phyloP scores from a whole-genome alignment of 2,888 invertebrate species.

The Anorthoa munda region DNA sequence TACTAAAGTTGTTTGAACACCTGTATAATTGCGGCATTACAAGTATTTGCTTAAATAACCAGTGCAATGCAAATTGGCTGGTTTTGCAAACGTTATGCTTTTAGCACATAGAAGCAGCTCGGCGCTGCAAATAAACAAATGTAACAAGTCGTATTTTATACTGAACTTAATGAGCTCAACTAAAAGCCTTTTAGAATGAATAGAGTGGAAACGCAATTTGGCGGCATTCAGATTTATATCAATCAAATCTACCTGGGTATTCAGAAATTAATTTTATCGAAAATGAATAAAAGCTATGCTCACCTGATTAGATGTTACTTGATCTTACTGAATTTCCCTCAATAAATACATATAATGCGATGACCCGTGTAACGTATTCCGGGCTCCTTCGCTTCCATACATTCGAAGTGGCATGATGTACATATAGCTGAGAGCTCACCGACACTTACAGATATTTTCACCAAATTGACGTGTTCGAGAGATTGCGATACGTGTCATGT shows the following conservation, averaged over 20 bases:
- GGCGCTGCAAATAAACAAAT: neutral
- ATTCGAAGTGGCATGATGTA: no score
- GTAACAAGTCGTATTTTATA: neutral
- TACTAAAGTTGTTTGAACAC: neutral
- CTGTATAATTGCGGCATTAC: neutral
- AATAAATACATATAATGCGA: neutral
- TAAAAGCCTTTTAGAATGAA: neutral
- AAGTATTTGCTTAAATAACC: neutral
- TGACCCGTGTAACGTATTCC: conserved; percentile 23
- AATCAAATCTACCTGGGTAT: neutral
- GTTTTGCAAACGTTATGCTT: neutral
- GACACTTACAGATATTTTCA: neutral
- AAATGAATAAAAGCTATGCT: neutral
- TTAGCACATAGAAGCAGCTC: neutral
- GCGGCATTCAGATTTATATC: neutral
- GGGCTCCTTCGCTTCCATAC: neutral
- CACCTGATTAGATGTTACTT: neutral
- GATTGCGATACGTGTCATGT: neutral
- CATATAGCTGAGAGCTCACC: no score
- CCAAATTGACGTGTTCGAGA: neutral
- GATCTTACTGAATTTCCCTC: neutral
- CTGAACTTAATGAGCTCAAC: neutral
- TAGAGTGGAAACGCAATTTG: neutral
- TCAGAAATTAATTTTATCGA: neutral
- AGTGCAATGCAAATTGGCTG: neutral